Conservation (phyloP, 2,113 vertebrate genomes). For the human (Homo sapiens) region GRCh38 chr18:56920001-56920500, state of each 20-base stretch:
- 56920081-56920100: fast-evolving
- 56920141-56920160: neutral
- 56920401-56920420: neutral
- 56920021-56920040: neutral
- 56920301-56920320: neutral
- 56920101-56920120: neutral
- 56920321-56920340: neutral
- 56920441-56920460: neutral
- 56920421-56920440: neutral
- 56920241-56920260: neutral
- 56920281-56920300: neutral
- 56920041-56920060: neutral
- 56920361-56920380: neutral
- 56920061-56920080: neutral
- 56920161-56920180: neutral
- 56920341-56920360: neutral
- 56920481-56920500: neutral
- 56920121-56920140: neutral
- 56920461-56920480: neutral
- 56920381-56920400: neutral
- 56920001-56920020: neutral
- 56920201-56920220: neutral
- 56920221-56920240: neutral
- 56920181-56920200: neutral
- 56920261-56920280: neutral